Evolutionary conservation across 1,140 invertebrate genomes (phyloP).

Genomic region (Chironomus tepperi): DNA sequence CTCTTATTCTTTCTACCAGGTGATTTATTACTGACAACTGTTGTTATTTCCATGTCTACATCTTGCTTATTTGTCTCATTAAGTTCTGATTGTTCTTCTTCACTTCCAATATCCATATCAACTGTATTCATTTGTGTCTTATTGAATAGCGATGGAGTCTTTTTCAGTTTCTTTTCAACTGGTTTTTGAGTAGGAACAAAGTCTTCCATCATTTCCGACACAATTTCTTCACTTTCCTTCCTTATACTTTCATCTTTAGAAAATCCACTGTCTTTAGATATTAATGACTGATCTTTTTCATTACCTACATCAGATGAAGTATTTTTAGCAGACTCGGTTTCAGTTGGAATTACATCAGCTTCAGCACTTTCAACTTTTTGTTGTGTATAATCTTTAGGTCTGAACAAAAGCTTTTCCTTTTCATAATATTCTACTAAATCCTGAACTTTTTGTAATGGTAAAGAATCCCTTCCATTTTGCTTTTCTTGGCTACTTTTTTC

Average conservation of each 20-base stretch:
- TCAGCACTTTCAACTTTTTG: too few relatives aligned
- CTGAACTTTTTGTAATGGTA: too few relatives aligned
- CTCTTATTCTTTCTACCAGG: neutral
- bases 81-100: neutral
- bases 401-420: too few relatives aligned
- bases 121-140: neutral
- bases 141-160: neutral
- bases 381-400: too few relatives aligned
- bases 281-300: too few relatives aligned
- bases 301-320: too few relatives aligned
- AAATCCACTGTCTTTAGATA: too few relatives aligned
- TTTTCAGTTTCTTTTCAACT: neutral
- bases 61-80: neutral
- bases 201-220: neutral
- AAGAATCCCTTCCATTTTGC: too few relatives aligned
- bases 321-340: too few relatives aligned
- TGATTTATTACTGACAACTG: too few relatives aligned
- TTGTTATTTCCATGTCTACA: neutral
- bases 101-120: neutral
- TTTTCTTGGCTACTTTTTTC: neutral
- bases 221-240: neutral
- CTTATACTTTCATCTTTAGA: neutral
- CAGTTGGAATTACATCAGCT: too few relatives aligned
- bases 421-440: too few relatives aligned
- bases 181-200: neutral